Evolutionary conservation across 2,888 invertebrate species (phyloP).

Genomic region (Galerucella nymphaeae): DNA sequence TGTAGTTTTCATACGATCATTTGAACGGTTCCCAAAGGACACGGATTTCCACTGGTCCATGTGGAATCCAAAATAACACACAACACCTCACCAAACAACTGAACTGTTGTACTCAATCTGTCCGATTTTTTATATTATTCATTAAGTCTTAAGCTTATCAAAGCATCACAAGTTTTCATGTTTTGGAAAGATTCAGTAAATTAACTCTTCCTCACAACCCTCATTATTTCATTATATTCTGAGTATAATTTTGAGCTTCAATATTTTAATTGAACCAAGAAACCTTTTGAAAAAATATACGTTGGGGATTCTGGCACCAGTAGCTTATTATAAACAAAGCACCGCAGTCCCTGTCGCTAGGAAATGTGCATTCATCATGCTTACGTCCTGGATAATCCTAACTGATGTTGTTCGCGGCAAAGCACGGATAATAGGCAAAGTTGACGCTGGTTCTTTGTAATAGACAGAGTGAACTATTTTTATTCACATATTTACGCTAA

Average conservation of each 20-base stretch:
- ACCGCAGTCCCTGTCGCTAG: constrained; percentile 27
- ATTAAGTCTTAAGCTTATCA: no score
- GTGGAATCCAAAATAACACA: no score
- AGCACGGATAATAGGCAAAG: constrained; percentile 42
- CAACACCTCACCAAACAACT: no score
- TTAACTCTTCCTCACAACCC: no score
- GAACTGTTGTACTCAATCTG: no score
- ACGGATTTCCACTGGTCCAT: no score
- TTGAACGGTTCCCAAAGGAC: no score
- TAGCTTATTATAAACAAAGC: constrained; percentile 25
- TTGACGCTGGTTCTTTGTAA: constrained; percentile 34
- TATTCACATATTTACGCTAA: constrained; percentile 26
- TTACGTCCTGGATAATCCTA: constrained; percentile 42
- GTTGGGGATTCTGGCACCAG: constrained; percentile 22
- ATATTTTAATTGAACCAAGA: neutral
- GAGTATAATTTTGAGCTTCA: neutral
- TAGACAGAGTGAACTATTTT: constrained; percentile 34
- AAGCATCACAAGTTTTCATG: no score
- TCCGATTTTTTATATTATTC: no score
- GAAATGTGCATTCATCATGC: constrained; percentile 39
- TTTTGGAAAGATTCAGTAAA: no score
- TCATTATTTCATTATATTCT: no score
- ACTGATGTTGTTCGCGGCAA: constrained; percentile 42
- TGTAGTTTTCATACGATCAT: no score
- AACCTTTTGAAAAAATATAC: constrained; percentile 15